Conservation (phyloP, 2,888 invertebrate genomes). For the Acronicta aceris region DNA sequence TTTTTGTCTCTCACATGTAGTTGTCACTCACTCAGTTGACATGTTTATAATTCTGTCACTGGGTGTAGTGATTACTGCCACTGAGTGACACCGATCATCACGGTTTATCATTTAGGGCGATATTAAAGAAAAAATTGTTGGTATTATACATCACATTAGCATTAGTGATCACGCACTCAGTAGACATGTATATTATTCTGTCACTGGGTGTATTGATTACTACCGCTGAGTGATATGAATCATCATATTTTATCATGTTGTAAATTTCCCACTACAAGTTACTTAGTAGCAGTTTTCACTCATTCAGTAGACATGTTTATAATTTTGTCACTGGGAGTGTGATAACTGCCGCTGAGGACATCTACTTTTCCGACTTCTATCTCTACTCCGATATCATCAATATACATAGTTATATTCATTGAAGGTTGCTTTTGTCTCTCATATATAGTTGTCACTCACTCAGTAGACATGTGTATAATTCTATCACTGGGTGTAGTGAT, state of each 20-base stretch:
- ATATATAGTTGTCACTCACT: conserved; percentile 16
- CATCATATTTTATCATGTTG: neutral
- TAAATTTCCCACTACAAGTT: neutral
- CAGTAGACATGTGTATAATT: conserved; percentile 31
- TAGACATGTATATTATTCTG: conserved; percentile 27
- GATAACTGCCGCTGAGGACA: conserved; percentile 6
- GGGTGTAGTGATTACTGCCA: conserved; percentile 50
- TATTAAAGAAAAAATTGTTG: too few species aligned
- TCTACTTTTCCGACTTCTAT: too few species aligned
- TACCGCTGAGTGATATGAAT: neutral
- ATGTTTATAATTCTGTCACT: conserved; percentile 26
- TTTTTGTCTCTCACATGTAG: conserved; percentile 1
- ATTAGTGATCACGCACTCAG: conserved; percentile 35
- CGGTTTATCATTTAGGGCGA: too few species aligned
- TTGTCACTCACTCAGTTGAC: conserved; percentile 31
- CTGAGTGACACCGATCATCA: conserved; percentile 33
- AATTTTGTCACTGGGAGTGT: conserved; percentile 41
- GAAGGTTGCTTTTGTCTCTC: neutral
- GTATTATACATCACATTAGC: too few species aligned
- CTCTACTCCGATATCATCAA: too few species aligned
- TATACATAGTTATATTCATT: too few species aligned
- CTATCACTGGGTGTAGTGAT: conserved; percentile 32
- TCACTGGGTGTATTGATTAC: conserved; percentile 37
- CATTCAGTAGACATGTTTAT: conserved; percentile 25
- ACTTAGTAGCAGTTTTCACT: conserved; percentile 14